These are phyloP conservation scores for Anadara kagoshimensis DNA, from an alignment of 1,140 invertebrate species.

Conservation along the genomic window DNA sequence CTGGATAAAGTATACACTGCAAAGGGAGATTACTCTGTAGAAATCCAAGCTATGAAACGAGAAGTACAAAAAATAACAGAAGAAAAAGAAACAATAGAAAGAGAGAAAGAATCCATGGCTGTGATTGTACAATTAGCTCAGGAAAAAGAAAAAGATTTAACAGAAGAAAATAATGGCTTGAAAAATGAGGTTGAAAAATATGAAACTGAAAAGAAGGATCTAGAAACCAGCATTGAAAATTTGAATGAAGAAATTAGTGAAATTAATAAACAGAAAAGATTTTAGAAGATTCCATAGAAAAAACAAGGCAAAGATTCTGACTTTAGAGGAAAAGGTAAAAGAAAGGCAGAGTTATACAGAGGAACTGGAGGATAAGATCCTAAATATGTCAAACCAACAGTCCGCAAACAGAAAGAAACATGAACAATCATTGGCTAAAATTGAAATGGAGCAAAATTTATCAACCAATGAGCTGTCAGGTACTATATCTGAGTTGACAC, in stretches of 20 bases:
- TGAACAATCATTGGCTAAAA: constrained; percentile 47
- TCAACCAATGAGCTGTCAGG: background rate
- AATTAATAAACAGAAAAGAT: constrained; percentile 34
- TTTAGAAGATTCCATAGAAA: constrained; percentile 28
- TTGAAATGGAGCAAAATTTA: constrained; percentile 43
- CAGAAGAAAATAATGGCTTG: constrained; percentile 46
- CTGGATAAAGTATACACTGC: constrained; percentile 42
- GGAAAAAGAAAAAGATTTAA: constrained; percentile 52
- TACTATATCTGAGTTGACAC: constrained; percentile 31
- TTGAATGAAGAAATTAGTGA: constrained; percentile 37
- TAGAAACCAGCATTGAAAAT: constrained; percentile 31
- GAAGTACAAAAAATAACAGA: constrained; percentile 42
- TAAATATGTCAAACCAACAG: constrained; percentile 61
- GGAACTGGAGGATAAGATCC: constrained; percentile 62
- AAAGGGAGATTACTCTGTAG: constrained; percentile 45
- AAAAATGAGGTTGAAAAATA: constrained; percentile 38
- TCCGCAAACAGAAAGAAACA: constrained; percentile 55
- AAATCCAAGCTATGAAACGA: constrained; percentile 48
- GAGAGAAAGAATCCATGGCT: constrained; percentile 62
- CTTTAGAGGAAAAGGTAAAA: constrained; percentile 40
- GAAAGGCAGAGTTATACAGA: constrained; percentile 57
- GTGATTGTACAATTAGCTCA: constrained; percentile 63
- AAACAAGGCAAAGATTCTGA: constrained; percentile 15
- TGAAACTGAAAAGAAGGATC: constrained; percentile 37
- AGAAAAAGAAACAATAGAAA: constrained; percentile 57